Base-by-base conservation (phyloP, 2,797 vertebrate genomes). In the Balearica regulorum region DNA sequence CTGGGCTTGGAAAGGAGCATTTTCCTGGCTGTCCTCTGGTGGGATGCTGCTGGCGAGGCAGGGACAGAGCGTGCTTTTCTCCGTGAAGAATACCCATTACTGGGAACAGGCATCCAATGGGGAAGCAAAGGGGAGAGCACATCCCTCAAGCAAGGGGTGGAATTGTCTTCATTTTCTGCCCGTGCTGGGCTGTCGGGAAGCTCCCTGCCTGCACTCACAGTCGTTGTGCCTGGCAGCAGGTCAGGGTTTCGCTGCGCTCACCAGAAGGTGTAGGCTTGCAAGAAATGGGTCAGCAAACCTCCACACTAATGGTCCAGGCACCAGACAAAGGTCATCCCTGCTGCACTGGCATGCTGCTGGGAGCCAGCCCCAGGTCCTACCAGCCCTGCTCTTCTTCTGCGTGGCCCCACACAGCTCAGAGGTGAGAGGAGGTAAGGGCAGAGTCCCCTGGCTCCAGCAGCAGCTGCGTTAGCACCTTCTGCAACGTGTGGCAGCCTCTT, bases 401-500 rank as follows among this genome's bases (percentile, higher is more conserved):
- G 0, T 1, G 5, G 43, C 9, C 20, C 48, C 64, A 8, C 1
- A 0, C 20, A 80, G 41, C 72, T 89, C 1, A 2, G 0, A 37
- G 60, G 13, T 4, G 7, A 9, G 15, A 16, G 10, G 4, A 58
- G 46, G 37, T 39, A 4, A 3, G 0, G 0, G 20, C 35, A 5
- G 31, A 57, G 39, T 10, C 41, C 31, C 33, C 5, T 4, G 19
- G 13, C n/a, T 31, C 4, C 0, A 0, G 17, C 0, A 0, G 13
- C 33, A 41, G 69, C 1, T 0, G n/a, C 20, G 0, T 44, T 9
- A 8, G 46, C 46, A 25, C 66, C 62, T 71, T 37, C 61, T 43
- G 58, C 77, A 20, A 20, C 0, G 7, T 24, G 4, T 0, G 0
- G 54, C 46, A 26, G 33, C 44, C 35, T 33, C 57, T 48, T 4